Evolutionary conservation across 1,140 invertebrate genomes (phyloP).

Genomic region (Neuroterus valhalla): DNA sequence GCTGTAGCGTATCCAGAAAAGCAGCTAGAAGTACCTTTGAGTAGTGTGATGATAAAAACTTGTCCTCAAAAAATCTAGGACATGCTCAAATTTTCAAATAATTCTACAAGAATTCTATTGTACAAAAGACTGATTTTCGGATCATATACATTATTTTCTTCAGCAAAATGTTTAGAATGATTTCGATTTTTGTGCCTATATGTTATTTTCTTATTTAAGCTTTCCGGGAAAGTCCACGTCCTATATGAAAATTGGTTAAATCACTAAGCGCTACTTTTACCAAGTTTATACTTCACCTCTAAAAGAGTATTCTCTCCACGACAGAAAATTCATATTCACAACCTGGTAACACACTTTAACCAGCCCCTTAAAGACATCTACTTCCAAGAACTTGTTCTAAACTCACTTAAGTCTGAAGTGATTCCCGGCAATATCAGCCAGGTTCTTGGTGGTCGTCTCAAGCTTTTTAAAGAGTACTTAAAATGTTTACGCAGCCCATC

Average conservation of each 20-base stretch:
- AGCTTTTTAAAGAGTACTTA: conserved; percentile 15
- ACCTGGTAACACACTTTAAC: not conserved
- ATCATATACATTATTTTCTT: no score
- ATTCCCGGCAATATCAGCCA: conserved; percentile 22
- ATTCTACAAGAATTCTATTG: no score
- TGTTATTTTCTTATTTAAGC: no score
- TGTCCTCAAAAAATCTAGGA: not conserved
- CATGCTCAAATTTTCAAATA: no score
- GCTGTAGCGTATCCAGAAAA: conserved; percentile 47
- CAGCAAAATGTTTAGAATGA: no score
- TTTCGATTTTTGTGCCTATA: no score
- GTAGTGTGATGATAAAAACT: not conserved
- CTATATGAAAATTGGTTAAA: no score
- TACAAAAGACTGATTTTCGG: no score
- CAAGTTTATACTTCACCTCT: not conserved
- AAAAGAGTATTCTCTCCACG: conserved; percentile 10
- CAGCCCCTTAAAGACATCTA: conserved; percentile 13
- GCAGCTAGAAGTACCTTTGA: conserved; percentile 35
- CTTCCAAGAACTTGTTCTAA: conserved; percentile 25
- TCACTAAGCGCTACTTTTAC: not conserved
- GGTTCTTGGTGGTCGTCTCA: conserved; percentile 1
- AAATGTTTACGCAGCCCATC: not conserved
- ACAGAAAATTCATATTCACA: conserved; percentile 27
- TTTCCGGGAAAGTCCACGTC: no score
- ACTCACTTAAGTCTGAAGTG: conserved; percentile 24